Evolutionary conservation across 2,797 vertebrate species (phyloP).

Genomic region (Cryptoblepharus egeriae): DNA sequence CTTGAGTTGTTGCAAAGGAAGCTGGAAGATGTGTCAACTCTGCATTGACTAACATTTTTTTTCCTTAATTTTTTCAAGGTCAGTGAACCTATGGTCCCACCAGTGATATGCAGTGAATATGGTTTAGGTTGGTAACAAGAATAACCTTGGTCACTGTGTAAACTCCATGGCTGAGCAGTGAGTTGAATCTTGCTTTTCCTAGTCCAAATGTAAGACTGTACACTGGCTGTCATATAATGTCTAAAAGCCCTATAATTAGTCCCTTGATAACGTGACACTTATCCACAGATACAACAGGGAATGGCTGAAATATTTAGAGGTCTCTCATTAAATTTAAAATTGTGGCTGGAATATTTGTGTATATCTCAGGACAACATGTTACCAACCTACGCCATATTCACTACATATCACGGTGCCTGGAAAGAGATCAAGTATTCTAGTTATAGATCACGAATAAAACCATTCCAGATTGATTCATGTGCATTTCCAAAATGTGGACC

Average conservation of each 20-base stretch:
- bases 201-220: not conserved
- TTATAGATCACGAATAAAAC: conserved; percentile 56
- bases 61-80: too few relatives aligned
- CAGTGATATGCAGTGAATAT: too few relatives aligned
- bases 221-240: not conserved
- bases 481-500: conserved; percentile 49
- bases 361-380: conserved; percentile 32
- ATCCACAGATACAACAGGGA: not conserved
- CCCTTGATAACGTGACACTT: conserved; percentile 24
- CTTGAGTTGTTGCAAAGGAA: too few relatives aligned
- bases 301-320: conserved; percentile 10
- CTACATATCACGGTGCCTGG: conserved; percentile 28
- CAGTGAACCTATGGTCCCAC: too few relatives aligned
- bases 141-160: too few relatives aligned
- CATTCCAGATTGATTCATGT: conserved; percentile 49
- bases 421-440: conserved; percentile 48
- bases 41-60: too few relatives aligned
- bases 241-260: not conserved
- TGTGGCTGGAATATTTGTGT: conserved; percentile 34
- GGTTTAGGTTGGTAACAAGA: too few relatives aligned
- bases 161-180: not conserved
- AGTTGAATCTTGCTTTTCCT: not conserved
- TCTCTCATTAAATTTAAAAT: not conserved
- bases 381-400: conserved; percentile 2
- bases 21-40: too few relatives aligned